Evolutionary conservation across 2,113 vertebrate species (phyloP), one percentile per base, ranked within the genome.

Genomic region (Xenopus laevis): DNA sequence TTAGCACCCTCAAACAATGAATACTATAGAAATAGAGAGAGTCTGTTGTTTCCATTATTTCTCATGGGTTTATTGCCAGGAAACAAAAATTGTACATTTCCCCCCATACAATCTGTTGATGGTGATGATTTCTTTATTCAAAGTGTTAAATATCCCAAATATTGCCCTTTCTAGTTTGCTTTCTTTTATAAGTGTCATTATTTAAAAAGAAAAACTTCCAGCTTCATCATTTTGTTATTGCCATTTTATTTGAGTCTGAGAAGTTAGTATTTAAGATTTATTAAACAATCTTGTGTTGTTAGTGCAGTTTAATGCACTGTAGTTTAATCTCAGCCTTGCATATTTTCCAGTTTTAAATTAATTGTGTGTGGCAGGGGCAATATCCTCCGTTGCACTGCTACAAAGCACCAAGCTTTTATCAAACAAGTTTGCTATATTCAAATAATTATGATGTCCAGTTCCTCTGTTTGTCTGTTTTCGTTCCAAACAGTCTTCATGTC

Each of bases 191-290:
- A 57, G 47, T 62, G 46, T 55, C 47, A 62, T 68, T 62, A 75
- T 75, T 68, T n/a, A 68, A 75, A 68, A 27, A 27, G 4, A 27
- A 68, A 2, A 63, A 33, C 57, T 68, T 68, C 65, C 67, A 44
- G 60, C 23, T 74, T 23, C 12, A 30, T 61, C 27, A 46, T 63
- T 73, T 66, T 73, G 45, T 61, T 74, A 63, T 69, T 63, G 62
- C 53, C 58, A 21, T 69, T 77, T 70, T 57, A 77, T 77, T 70
- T 45, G 60, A 17, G 47, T 70, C 30, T 64, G 8, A 57, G 58
- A 70, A 60, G 30, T 17, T 57, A 62, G 63, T 77, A 46, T 46
- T 77, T 64, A n/a, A 57, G 46, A 77, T 77, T 77, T 77, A 70
- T 77, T 52, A 57, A 46, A 70, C 47, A 46, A 64, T 70, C 40